These are phyloP conservation scores for Myzus persicae DNA, from an alignment of 1,140 invertebrate species.

Conservation along the genomic window DNA sequence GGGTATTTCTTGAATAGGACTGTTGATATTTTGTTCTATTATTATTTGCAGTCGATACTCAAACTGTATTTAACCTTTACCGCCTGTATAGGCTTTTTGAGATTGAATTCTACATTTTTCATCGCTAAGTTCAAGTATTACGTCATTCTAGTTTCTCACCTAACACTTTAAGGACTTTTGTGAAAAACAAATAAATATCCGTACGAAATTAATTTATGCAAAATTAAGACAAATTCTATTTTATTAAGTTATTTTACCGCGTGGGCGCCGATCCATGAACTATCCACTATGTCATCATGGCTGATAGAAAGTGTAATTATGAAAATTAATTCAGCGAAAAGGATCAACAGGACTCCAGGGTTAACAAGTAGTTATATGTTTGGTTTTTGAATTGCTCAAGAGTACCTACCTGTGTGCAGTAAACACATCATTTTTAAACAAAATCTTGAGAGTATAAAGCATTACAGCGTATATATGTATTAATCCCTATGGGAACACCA, in stretches of 20 bases:
- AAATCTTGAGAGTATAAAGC: neutral
- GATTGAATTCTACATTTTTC: neutral
- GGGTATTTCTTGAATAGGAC: neutral
- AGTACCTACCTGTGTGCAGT: neutral
- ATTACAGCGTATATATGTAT: neutral
- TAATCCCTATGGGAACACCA: neutral
- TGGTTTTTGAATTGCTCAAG: neutral
- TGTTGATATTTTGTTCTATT: neutral
- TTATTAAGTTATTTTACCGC: no score
- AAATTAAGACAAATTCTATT: neutral
- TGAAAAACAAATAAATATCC: neutral
- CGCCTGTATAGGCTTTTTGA: neutral
- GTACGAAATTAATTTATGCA: neutral
- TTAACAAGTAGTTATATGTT: neutral
- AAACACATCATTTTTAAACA: neutral
- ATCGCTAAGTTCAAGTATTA: neutral
- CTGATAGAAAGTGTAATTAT: neutral
- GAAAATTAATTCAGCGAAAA: neutral
- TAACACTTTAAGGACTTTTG: neutral
- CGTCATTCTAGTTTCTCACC: neutral
- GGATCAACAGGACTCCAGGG: neutral
- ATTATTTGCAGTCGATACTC: neutral
- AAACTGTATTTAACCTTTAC: neutral
- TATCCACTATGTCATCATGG: neutral
- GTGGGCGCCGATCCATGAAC: no score